A percentile compares a stretch with the other conserved stretches of the same genome.
phyloP scores from a whole-genome alignment of 2,888 invertebrate genomes.

The Xestia rhomboidea region DNA sequence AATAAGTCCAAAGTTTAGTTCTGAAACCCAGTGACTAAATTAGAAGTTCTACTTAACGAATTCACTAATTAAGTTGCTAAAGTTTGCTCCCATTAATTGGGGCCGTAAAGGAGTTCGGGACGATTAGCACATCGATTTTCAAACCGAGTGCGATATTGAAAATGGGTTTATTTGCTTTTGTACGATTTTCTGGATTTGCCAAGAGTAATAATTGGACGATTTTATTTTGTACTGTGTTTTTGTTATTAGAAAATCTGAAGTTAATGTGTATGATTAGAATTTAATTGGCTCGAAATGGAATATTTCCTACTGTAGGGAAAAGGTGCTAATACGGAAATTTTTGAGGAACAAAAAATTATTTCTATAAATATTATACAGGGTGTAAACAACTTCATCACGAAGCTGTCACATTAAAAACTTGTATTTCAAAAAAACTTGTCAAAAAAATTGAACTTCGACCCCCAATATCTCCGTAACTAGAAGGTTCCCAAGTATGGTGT shows the following conservation, averaged over 20 bases:
- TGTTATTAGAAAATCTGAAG: background rate
- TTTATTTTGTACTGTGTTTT: background rate
- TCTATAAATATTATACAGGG: too few relatives aligned
- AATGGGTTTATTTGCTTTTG: slow-evolving; percentile 52
- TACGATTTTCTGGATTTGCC: slow-evolving; percentile 24
- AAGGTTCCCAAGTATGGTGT: too few relatives aligned
- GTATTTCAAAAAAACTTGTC: too few relatives aligned
- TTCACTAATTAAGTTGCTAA: slow-evolving; percentile 68
- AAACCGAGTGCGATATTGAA: slow-evolving; percentile 61
- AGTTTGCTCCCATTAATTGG: slow-evolving; percentile 70
- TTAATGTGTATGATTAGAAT: background rate
- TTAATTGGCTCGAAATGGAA: background rate
- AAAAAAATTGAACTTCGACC: too few relatives aligned
- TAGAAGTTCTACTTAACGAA: slow-evolving; percentile 51
- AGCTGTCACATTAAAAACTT: too few relatives aligned
- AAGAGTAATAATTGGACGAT: background rate
- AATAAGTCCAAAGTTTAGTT: slow-evolving; percentile 37
- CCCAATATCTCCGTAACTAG: too few relatives aligned
- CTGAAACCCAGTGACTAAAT: slow-evolving; percentile 46
- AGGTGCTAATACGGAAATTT: background rate
- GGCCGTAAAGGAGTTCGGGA: slow-evolving; percentile 55
- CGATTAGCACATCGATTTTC: slow-evolving; percentile 72
- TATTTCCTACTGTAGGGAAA: background rate
- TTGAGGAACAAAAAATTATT: background rate
- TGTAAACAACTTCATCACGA: too few relatives aligned